A percentile compares a stretch with the other conserved stretches of the same genome.
Conservation (phyloP, 2,113 vertebrate genomes). For the Chaetura pelagica region DNA sequence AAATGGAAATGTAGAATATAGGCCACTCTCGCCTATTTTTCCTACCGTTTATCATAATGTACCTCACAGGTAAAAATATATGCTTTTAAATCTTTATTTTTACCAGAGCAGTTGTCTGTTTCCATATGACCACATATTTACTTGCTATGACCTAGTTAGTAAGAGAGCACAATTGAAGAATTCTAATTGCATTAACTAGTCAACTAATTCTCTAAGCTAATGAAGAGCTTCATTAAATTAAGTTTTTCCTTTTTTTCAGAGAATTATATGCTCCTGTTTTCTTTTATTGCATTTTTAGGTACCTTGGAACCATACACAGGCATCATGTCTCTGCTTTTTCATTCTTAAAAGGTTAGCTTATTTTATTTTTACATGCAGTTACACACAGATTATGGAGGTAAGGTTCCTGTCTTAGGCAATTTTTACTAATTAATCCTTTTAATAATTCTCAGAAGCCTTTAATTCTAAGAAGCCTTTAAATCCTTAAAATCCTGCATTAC, state of each 20-base stretch:
- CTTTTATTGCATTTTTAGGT: neutral
- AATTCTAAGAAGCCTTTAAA: no score
- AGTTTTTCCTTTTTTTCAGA: neutral
- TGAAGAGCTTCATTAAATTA: conserved; percentile 3
- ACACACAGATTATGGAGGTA: neutral
- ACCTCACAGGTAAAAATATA: neutral
- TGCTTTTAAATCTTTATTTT: neutral
- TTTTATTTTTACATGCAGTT: neutral
- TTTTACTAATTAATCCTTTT: neutral
- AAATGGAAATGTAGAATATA: neutral
- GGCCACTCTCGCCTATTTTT: neutral
- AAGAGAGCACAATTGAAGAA: neutral
- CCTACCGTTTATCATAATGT: neutral
- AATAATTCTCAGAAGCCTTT: no score
- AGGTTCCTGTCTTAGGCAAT: neutral
- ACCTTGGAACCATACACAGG: neutral
- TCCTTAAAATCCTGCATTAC: neutral
- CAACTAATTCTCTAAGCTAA: neutral
- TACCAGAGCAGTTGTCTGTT: neutral
- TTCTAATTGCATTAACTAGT: neutral
- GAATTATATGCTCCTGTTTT: neutral
- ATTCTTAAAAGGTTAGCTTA: neutral
- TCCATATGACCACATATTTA: neutral
- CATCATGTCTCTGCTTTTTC: neutral
- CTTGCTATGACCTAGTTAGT: neutral